These are phyloP conservation scores for Ctenopoma kingsleyae DNA, from an alignment of 2,797 vertebrate species.

Conservation along the genomic window DNA sequence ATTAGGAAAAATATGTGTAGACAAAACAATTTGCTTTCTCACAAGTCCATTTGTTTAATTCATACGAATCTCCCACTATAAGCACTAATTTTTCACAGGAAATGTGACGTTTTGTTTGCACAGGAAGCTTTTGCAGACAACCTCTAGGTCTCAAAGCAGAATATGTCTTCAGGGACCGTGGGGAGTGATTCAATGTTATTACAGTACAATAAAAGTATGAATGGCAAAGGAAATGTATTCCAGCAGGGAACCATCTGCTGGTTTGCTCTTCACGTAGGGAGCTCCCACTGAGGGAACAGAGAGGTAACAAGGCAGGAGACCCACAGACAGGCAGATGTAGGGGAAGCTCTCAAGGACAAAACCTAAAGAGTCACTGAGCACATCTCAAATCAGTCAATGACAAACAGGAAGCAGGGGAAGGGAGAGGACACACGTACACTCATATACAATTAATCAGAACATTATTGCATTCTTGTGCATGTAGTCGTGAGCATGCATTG, in stretches of 20 bases:
- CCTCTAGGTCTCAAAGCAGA: conserved; percentile 43
- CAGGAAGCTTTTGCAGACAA: conserved; percentile 34
- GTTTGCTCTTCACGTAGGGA: conserved; percentile 54
- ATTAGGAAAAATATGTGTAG: conserved; percentile 33
- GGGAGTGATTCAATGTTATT: conserved; percentile 65
- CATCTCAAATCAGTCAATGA: conserved; percentile 20
- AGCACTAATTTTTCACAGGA: conserved; percentile 34
- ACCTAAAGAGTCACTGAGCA: conserved; percentile 32
- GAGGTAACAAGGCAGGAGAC: conserved; percentile 47
- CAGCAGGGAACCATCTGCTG: conserved; percentile 75
- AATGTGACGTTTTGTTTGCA: conserved; percentile 51
- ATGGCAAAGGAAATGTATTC: conserved; percentile 63
- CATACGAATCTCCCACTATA: conserved; percentile 22
- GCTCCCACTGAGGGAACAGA: conserved; percentile 57
- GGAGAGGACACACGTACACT: conserved; percentile 27
- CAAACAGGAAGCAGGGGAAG: conserved; percentile 48
- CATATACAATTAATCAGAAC: conserved; percentile 27
- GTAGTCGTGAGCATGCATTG: conserved; percentile 40
- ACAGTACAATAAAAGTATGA: conserved; percentile 56
- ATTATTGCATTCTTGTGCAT: conserved; percentile 29
- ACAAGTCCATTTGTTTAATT: conserved; percentile 36
- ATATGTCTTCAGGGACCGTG: conserved; percentile 26
- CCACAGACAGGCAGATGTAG: conserved; percentile 32
- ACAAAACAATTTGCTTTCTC: conserved; percentile 25
- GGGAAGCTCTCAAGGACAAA: conserved; percentile 74